Base-by-base conservation (phyloP, 2,797 vertebrate species). In the Enteromius radiatus region DNA sequence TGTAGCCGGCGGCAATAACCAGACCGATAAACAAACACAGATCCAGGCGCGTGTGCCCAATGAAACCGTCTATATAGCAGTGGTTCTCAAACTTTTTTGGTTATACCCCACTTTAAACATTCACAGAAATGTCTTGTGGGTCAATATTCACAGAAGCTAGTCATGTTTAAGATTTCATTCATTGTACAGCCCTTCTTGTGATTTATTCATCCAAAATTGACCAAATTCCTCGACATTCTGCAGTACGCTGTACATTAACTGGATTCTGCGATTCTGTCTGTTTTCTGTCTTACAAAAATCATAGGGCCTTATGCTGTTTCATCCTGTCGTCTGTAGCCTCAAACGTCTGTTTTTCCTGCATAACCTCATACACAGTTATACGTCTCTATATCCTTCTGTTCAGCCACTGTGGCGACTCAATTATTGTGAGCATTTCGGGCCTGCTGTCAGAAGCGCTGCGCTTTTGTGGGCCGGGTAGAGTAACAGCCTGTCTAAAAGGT, bases 351-450 rank as follows among this genome's bases (percentile, higher is more conserved):
- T 80, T 80, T 70, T 70, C 11, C 67, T 45, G 7, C 0, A 11
- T 45, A 70, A 70, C 52, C 52, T 68, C 38, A 70, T 45, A 61
- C 45, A 45, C 8, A 59, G 49, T 19, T 65, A 49, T n/a, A 21
- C 6, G 21, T 31, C 28, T 80, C 54, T 43, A 49, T 73, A 36
- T 49, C 28, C 0, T 28, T 28, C 26, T 71, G 54, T 59, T 70
- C 67, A 70, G 78, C 12, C 78, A 45, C 78, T 80, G 78, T 80
- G 68, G 78, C 68, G 84, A 38, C 80, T 87, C 84, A 76, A 86
- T 89, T 85, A 86, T 82, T 68, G 76, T 78, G 75, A 82, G 80
- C 82, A 61, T 80, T 2, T 23, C 3, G 78, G 49, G 81, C 78
- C 54, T 26, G 45, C 38, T 87, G 64, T 78, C 41, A 31, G 78